A percentile compares a stretch with the other conserved stretches of the same genome.
phyloP scores from a whole-genome alignment of 92 coral and sea anemone genomes.

The Hydrozoanthus gracilis region DNA sequence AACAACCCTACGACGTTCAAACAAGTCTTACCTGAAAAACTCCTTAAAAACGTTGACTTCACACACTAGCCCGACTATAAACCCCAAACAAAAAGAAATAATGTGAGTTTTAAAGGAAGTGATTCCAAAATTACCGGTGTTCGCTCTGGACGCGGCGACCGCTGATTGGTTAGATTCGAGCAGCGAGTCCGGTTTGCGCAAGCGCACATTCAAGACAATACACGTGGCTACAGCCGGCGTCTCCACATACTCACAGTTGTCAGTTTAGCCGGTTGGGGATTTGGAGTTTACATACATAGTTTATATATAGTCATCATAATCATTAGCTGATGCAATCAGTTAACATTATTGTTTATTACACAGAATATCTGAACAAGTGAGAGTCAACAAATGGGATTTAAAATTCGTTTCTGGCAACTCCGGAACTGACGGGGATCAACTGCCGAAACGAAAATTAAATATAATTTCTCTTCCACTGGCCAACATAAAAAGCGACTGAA shows the following conservation, averaged over 20 bases:
- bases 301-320: too few species aligned
- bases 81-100: conserved; percentile 36
- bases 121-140: conserved; percentile 64
- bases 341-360: too few species aligned
- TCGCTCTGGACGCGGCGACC: conserved; percentile 96
- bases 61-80: neutral
- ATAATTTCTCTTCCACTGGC: too few species aligned
- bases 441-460: too few species aligned
- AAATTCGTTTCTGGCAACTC: too few species aligned
- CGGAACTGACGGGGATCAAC: too few species aligned
- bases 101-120: conserved; percentile 53
- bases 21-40: conserved; percentile 7
- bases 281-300: too few species aligned
- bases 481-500: too few species aligned
- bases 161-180: conserved; percentile 80
- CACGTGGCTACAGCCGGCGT: conserved; percentile 77
- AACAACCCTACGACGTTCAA: neutral
- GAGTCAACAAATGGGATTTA: too few species aligned
- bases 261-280: neutral
- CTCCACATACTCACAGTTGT: conserved; percentile 56
- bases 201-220: conserved; percentile 57
- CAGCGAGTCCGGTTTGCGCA: conserved; percentile 43
- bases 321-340: too few species aligned
- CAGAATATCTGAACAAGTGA: too few species aligned
- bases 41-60: neutral